phyloP scores from a whole-genome alignment of 2,797 vertebrate genomes.

The Tenualosa thibaudeaui region DNA sequence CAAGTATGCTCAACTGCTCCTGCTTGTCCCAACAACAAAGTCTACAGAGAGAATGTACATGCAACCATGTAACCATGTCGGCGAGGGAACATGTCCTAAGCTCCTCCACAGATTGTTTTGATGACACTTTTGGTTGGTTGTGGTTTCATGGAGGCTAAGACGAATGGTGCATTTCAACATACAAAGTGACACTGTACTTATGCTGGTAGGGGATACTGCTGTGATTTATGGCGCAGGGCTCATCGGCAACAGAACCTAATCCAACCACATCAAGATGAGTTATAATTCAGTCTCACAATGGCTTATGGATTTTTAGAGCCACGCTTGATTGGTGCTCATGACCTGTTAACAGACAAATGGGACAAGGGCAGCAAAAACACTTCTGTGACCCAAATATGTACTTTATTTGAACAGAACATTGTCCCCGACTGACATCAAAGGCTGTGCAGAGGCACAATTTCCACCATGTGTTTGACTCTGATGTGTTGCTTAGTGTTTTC shows the following conservation, averaged over 20 bases:
- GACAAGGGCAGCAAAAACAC: not conserved
- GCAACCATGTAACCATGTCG: not conserved
- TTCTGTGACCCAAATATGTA: constrained; percentile 9
- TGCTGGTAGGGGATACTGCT: constrained; percentile 30
- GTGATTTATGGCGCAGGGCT: constrained; percentile 1
- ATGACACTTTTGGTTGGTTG: constrained; percentile 34
- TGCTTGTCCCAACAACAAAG: not conserved
- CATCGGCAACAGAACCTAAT: constrained; percentile 25
- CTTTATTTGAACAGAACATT: constrained; percentile 6
- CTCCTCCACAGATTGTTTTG: constrained; percentile 37
- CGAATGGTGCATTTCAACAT: constrained; percentile 33
- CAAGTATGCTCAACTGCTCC: constrained; percentile 2
- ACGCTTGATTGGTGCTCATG: not conserved
- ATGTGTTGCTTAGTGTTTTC: not conserved
- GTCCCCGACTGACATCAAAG: constrained; percentile 4
- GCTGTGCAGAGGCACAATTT: not conserved
- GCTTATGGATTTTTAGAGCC: not conserved
- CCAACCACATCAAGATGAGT: constrained; percentile 13
- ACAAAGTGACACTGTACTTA: constrained; percentile 30
- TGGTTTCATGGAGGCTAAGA: constrained; percentile 38
- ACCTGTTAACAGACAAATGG: not conserved
- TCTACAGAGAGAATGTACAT: not conserved
- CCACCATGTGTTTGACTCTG: constrained; percentile 3
- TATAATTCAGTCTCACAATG: constrained; percentile 27
- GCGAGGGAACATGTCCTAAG: not conserved